These are phyloP conservation scores for Nematostella vectensis DNA, from an alignment of 92 coral and sea anemone species.

Conservation along the genomic window DNA sequence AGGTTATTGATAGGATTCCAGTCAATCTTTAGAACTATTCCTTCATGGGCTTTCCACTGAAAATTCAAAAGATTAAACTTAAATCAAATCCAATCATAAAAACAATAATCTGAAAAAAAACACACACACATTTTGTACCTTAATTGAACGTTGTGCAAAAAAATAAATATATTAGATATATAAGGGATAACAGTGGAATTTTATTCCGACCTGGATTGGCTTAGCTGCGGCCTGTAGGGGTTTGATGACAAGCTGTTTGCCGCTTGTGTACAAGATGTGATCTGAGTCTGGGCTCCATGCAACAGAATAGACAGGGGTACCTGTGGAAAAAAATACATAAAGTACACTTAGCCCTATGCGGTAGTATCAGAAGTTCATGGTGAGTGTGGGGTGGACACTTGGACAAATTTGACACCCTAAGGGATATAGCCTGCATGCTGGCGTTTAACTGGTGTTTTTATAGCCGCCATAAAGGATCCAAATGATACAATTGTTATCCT, in stretches of 20 bases:
- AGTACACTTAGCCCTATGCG: background rate
- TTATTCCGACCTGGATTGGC: slow-evolving; percentile 88
- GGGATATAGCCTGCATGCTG: too few species aligned
- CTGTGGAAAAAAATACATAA: slow-evolving; percentile 17
- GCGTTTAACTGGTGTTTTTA: too few species aligned
- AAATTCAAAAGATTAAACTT: too few species aligned
- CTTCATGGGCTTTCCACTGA: slow-evolving; percentile 99
- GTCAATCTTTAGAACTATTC: slow-evolving; percentile 83
- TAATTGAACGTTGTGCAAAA: too few species aligned
- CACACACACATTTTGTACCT: too few species aligned
- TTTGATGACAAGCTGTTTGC: slow-evolving; percentile 89
- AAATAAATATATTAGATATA: too few species aligned
- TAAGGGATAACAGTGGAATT: too few species aligned
- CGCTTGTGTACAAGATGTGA: slow-evolving; percentile 87
- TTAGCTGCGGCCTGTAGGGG: slow-evolving; percentile 98
- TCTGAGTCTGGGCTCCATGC: slow-evolving; percentile 99
- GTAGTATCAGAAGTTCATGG: background rate
- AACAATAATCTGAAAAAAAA: too few species aligned
- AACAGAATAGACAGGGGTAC: slow-evolving; percentile 92
- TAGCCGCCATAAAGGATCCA: too few species aligned
- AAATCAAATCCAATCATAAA: too few species aligned
- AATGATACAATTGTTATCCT: too few species aligned
- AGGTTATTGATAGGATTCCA: slow-evolving; percentile 96
- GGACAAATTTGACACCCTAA: too few species aligned
- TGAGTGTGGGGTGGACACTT: background rate